Base-by-base conservation (phyloP, 2,797 vertebrate genomes). In the Pantherophis alleghaniensis region DNA sequence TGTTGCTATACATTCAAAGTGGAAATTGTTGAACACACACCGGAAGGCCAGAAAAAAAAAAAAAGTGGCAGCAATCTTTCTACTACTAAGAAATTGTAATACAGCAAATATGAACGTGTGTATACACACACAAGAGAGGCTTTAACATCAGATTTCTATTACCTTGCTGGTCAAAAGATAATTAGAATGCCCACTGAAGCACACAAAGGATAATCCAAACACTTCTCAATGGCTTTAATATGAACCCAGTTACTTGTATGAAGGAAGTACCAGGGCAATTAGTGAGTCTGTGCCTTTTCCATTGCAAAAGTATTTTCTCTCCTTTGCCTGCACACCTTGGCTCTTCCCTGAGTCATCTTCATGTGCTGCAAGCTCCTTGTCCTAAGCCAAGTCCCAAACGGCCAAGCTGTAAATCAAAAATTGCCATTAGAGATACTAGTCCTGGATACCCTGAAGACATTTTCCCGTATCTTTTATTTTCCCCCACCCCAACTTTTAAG, bases 321-420 rank as follows among this genome's bases (percentile, higher is more conserved):
- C 93, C 95, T 91, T 86, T 86, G 93, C 96, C 94, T 92, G 94
- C 93, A 93, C 60, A 2, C 96, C 93, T 95, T 91, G 97, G 97
- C 97, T 96, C 97, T 92, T 97, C 97, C 97, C 97, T 96, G 97
- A 97, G 97, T 97, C 96, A 96, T 95, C 47, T 94, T 55, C 92
- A 28, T 91, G 13, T 51, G 93, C 95, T 94, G 95, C 96, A 94
- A 83, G 92, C 94, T 94, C 94, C 95, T 96, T 95, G 91, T 95
- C 95, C 92, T 57, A 88, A 94, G 94, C 94, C 94, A 93, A 97
- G 87, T 92, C 95, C 95, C 94, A 96, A 95, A 97, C 93, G 91
- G 95, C 96, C 96, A 97, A 96, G 95, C 95, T 95, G 90, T 12
- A 94, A 93, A 94, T n/a, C 96, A 88, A 90, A 51, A 87, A 92